Evolutionary conservation across 2,888 invertebrate genomes (phyloP).

Genomic region (Chironomus riparius): DNA sequence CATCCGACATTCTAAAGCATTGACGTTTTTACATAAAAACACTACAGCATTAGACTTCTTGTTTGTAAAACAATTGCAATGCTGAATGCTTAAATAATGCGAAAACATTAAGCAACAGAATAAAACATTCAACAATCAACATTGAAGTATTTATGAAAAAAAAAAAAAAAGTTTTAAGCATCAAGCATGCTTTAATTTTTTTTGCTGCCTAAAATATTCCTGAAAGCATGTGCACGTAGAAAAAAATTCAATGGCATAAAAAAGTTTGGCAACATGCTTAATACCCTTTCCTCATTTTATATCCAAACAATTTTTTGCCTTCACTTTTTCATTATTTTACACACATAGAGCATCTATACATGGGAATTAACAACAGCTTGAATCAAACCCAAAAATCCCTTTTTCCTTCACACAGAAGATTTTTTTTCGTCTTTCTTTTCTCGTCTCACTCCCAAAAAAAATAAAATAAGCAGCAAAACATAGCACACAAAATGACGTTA

Average conservation of each 20-base stretch:
- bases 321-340: too few species aligned
- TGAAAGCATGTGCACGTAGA: background rate
- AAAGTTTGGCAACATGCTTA: too few species aligned
- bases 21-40: background rate
- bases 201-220: background rate
- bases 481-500: too few species aligned
- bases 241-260: background rate
- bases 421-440: too few species aligned
- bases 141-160: background rate
- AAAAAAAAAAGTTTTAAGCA: background rate
- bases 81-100: too few species aligned
- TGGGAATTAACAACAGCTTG: background rate
- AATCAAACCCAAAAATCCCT: background rate
- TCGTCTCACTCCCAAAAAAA: too few species aligned
- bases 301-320: background rate
- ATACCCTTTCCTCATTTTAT: background rate
- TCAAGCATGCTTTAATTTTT: background rate
- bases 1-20: background rate
- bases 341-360: background rate
- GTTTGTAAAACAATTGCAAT: too few species aligned
- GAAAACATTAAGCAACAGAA: too few species aligned
- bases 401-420: too few species aligned
- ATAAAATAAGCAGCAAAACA: too few species aligned
- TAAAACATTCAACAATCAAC: background rate
- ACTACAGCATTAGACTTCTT: background rate